These are phyloP conservation scores for Myotis findleyi DNA, from an alignment of 2,797 vertebrate species.

Conservation along the genomic window DNA sequence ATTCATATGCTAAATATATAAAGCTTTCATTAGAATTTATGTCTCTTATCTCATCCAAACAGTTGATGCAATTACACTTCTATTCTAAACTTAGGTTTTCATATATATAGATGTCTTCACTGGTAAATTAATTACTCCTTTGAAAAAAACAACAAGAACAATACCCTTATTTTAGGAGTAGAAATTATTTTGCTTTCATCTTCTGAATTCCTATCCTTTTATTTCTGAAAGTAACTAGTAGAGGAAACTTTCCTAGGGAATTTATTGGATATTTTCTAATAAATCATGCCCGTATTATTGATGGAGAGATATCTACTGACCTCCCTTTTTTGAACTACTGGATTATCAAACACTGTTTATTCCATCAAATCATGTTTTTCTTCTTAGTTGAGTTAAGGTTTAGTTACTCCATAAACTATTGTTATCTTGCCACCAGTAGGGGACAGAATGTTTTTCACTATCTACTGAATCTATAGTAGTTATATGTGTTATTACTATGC, in stretches of 20 bases:
- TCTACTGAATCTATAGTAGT: background rate
- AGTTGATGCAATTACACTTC: slow-evolving; percentile 22
- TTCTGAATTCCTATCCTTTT: background rate
- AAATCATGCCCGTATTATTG: background rate
- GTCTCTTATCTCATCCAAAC: slow-evolving; percentile 61
- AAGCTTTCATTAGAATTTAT: slow-evolving; percentile 76
- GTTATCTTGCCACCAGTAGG: background rate
- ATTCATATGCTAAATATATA: slow-evolving; percentile 74
- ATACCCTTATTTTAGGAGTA: background rate
- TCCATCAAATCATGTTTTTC: background rate
- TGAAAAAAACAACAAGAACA: background rate
- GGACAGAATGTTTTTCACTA: background rate
- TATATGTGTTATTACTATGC: background rate
- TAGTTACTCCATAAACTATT: background rate
- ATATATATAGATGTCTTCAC: background rate
- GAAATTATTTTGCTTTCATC: slow-evolving; percentile 24
- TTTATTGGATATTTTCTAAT: background rate
- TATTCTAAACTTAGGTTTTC: background rate
- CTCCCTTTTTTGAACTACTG: background rate
- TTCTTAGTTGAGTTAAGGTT: background rate
- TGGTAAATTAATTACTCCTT: background rate
- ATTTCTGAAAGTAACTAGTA: background rate
- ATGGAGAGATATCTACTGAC: background rate
- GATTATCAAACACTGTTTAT: background rate
- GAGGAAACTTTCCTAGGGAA: background rate